Evolutionary conservation across 2,797 vertebrate genomes (phyloP).

Genomic region (Ctenosaura bakeri): DNA sequence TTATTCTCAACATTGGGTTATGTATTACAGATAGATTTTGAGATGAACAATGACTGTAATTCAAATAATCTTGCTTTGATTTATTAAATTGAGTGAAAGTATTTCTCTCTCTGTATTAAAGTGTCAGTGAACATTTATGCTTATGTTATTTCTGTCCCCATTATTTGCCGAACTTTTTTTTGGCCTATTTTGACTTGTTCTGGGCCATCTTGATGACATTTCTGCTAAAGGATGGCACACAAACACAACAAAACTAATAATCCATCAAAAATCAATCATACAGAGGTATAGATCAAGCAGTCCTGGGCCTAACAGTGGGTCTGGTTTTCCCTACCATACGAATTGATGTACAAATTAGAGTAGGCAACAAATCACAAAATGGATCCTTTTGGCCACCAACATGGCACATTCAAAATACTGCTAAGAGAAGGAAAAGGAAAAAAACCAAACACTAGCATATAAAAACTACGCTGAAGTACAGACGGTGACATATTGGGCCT

Average conservation of each 20-base stretch:
- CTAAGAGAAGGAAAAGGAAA: slow-evolving; percentile 39
- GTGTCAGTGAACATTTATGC: not conserved
- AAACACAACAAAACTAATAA: not conserved
- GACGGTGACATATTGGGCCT: slow-evolving; percentile 66
- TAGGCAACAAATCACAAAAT: slow-evolving; percentile 73
- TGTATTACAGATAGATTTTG: no score
- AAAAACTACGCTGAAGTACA: slow-evolving; percentile 67
- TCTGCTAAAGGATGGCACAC: not conserved
- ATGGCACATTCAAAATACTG: slow-evolving; percentile 62
- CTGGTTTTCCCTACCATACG: slow-evolving; percentile 72
- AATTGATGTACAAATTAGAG: slow-evolving; percentile 70
- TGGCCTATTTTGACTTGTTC: not conserved
- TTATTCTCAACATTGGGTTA: no score
- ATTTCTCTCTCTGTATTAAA: no score
- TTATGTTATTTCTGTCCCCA: not conserved
- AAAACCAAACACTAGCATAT: slow-evolving; percentile 60
- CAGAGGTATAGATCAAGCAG: not conserved
- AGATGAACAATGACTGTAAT: no score
- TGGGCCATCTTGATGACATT: not conserved
- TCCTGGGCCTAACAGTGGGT: slow-evolving; percentile 49
- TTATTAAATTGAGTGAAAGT: not conserved
- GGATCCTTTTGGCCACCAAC: slow-evolving; percentile 75
- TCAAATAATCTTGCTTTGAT: not conserved
- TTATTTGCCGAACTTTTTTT: no score
- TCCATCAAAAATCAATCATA: not conserved